Conservation (phyloP, 2,888 invertebrate species). For the Trichopoda pennipes region DNA sequence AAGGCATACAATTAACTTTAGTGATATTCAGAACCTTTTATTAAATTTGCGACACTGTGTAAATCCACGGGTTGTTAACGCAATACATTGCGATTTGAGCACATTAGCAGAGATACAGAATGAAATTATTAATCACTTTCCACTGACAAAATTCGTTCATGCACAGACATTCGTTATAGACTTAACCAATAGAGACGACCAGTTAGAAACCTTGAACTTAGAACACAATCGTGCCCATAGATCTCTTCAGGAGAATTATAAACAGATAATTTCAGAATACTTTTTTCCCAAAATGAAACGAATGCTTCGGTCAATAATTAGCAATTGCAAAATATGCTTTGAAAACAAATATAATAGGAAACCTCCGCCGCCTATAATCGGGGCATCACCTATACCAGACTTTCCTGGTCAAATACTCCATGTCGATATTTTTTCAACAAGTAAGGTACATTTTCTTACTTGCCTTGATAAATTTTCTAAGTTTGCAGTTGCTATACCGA, state of each 20-base stretch:
- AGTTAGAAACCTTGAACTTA: not conserved
- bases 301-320: constrained; percentile 30
- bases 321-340: constrained; percentile 48
- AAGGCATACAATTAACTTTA: not conserved
- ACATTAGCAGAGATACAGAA: constrained; percentile 6
- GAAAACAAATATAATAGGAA: constrained; percentile 50
- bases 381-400: constrained; percentile 34
- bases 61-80: constrained; percentile 1
- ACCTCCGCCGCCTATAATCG: constrained; percentile 35
- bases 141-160: constrained; percentile 11
- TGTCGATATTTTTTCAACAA: constrained; percentile 44
- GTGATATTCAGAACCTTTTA: not conserved
- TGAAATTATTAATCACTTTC: constrained; percentile 11
- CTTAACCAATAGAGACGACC: not conserved
- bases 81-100: constrained; percentile 7
- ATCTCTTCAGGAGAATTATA: constrained; percentile 26
- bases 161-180: not conserved
- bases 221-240: constrained; percentile 19
- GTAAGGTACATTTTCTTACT: constrained; percentile 38
- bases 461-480: constrained; percentile 43
- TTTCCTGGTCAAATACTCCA: constrained; percentile 42
- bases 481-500: constrained; percentile 1
- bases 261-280: constrained; percentile 37
- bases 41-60: not conserved
- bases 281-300: constrained; percentile 45